Evolutionary conservation across 2,113 vertebrate species (phyloP).

Genomic region (Coracopsis vasa): DNA sequence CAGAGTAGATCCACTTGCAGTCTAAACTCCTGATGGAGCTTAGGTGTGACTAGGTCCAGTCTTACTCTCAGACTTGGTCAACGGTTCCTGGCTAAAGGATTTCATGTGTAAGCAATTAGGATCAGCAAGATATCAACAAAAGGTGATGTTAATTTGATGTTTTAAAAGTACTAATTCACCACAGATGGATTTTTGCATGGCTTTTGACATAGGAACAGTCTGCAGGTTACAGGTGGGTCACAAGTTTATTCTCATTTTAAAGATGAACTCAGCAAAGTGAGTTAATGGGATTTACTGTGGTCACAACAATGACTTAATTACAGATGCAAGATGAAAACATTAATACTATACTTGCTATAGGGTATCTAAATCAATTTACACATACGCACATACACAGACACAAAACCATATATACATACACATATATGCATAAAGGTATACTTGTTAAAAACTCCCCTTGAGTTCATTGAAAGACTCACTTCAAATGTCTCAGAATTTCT

Average conservation of each 20-base stretch:
- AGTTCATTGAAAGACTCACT: not conserved
- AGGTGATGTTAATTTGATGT: not conserved
- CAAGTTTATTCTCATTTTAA: not conserved
- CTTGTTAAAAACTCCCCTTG: not conserved
- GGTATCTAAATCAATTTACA: not conserved
- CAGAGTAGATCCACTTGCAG: not conserved
- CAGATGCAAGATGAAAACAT: not conserved
- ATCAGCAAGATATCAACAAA: not conserved
- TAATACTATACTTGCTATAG: no score
- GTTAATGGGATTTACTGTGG: not conserved
- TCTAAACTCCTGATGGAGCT: not conserved
- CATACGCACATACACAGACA: fast-evolving
- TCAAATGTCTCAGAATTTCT: not conserved
- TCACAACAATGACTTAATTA: not conserved
- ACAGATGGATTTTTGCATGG: not conserved
- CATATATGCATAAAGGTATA: not conserved
- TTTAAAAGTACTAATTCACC: not conserved
- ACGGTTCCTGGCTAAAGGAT: not conserved
- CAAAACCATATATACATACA: no score
- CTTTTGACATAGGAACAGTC: not conserved
- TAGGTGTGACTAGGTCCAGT: not conserved
- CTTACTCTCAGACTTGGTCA: not conserved
- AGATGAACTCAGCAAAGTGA: not conserved
- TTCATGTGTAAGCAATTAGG: not conserved
- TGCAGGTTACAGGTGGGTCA: not conserved